Percentiles rank a stretch among this genome's conserved stretches.
phyloP scores from a whole-genome alignment of 1,140 invertebrate species.

The Dysdera silvatica region DNA sequence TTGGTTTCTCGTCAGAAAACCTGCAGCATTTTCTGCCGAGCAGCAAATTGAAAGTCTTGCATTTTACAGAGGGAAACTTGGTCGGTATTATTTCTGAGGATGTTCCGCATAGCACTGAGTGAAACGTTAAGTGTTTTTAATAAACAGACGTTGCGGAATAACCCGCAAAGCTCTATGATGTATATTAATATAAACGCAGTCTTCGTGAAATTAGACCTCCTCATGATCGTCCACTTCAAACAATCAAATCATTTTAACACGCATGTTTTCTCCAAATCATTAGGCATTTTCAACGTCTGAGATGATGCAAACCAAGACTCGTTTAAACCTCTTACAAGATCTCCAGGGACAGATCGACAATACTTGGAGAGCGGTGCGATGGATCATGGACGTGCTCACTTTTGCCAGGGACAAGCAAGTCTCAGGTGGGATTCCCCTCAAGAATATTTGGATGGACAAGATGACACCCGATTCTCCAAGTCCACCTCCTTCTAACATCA shows the following conservation, averaged over 20 bases:
- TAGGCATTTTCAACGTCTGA: conserved; percentile 83
- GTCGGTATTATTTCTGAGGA: no score
- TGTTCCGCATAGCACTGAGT: no score
- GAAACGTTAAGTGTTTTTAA: no score
- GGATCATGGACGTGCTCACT: conserved; percentile 89
- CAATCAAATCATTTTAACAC: not conserved
- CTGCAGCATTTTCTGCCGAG: no score
- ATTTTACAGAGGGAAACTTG: no score
- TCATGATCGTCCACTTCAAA: conserved; percentile 5
- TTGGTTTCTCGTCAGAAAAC: no score
- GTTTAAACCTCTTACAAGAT: conserved; percentile 68
- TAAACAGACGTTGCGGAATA: no score
- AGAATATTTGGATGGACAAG: conserved; percentile 30
- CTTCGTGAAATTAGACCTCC: no score
- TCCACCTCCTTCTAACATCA: not conserved
- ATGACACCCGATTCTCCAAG: conserved; percentile 19
- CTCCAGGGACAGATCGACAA: conserved; percentile 69
- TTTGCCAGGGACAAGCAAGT: conserved; percentile 71
- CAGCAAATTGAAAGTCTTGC: no score
- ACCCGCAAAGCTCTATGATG: no score
- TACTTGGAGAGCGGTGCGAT: conserved; percentile 85
- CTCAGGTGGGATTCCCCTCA: conserved; percentile 40
- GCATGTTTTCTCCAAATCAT: conserved; percentile 15
- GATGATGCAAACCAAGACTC: conserved; percentile 71
- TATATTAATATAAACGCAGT: no score